A percentile compares a stretch with the other conserved stretches of the same genome.
Conservation (phyloP, 2,113 vertebrate genomes). For the Tenebrosternarchus preto region DNA sequence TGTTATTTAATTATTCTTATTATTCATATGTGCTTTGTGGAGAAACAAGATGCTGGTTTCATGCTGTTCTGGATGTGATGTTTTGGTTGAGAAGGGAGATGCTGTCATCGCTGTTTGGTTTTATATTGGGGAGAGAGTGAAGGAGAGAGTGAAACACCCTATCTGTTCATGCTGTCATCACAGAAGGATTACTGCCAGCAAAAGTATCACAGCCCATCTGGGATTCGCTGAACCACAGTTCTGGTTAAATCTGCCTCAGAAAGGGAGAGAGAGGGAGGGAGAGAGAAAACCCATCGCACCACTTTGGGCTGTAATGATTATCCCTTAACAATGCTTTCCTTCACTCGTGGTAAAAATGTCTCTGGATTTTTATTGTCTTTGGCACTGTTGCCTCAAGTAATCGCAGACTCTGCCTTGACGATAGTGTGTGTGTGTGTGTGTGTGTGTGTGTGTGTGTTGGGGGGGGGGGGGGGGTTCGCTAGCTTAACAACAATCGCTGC, state of each 20-base stretch:
- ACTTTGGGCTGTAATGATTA: slow-evolving; percentile 69
- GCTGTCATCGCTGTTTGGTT: not conserved
- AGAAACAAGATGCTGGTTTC: slow-evolving; percentile 9
- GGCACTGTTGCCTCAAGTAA: slow-evolving; percentile 57
- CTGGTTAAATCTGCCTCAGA: not conserved
- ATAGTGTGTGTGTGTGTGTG: slow-evolving; percentile 47
- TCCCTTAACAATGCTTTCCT: slow-evolving; percentile 70
- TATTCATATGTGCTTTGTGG: not conserved
- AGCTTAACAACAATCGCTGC: slow-evolving; percentile 64
- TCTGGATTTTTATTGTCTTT: slow-evolving; percentile 69
- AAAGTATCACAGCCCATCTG: slow-evolving; percentile 53
- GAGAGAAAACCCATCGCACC: slow-evolving; percentile 40
- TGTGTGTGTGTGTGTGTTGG: too few species aligned
- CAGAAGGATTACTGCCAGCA: slow-evolving; percentile 17
- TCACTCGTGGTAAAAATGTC: slow-evolving; percentile 67
- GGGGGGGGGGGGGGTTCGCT: not conserved
- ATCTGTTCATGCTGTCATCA: not conserved
- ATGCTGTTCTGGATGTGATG: too few species aligned
- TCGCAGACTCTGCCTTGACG: slow-evolving; percentile 62
- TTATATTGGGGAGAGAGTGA: slow-evolving; percentile 51
- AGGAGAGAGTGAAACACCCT: not conserved
- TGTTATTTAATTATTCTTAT: not conserved
- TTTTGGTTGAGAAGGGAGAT: not conserved
- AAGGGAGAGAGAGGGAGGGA: slow-evolving; percentile 1
- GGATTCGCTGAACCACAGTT: slow-evolving; percentile 58